Evolutionary conservation across 2,797 vertebrate species (phyloP).

Genomic region (Falco rusticolus): DNA sequence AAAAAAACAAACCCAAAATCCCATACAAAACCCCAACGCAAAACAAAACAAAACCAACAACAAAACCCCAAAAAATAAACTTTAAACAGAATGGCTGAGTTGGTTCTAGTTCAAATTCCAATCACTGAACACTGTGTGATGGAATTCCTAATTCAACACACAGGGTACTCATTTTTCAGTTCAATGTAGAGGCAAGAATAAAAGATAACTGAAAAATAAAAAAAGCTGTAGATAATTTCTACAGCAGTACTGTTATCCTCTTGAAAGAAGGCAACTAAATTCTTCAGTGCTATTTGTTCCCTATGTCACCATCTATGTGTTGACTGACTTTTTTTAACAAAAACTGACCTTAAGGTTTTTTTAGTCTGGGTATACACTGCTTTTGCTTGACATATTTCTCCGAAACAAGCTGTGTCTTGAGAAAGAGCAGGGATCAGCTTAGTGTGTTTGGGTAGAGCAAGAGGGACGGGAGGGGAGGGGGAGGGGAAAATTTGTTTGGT

Average conservation of each 20-base stretch:
- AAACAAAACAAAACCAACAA: no score
- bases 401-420: neutral
- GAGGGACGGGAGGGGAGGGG: no score
- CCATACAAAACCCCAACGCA: no score
- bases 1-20: no score
- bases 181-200: neutral
- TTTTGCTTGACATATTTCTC: neutral
- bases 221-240: neutral
- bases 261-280: neutral
- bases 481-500: neutral
- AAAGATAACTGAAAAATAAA: neutral
- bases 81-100: neutral
- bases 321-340: neutral
- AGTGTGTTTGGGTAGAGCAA: neutral
- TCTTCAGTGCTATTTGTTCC: neutral
- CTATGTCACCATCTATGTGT: neutral
- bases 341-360: neutral
- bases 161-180: neutral
- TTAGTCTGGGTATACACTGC: neutral
- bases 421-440: neutral
- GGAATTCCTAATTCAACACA: neutral
- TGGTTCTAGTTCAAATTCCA: neutral
- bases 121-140: neutral
- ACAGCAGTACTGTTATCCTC: neutral
- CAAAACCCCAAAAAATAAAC: neutral